phyloP scores from a whole-genome alignment of 2,888 invertebrate species.

The Amphipoea lucens region DNA sequence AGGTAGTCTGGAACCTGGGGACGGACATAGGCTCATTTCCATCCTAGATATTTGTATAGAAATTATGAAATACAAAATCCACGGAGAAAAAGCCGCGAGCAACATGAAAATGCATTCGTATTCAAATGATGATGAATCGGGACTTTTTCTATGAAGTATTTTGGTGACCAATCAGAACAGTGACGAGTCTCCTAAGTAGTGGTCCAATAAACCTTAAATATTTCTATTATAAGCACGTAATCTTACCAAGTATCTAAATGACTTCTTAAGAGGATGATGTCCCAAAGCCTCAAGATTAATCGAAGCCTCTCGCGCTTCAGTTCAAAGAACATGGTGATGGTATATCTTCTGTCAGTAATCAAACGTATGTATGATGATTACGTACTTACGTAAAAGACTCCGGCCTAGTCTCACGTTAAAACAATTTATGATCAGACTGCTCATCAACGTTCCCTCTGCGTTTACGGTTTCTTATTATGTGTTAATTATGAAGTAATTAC shows the following conservation, averaged over 20 bases:
- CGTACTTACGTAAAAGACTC: conserved; percentile 1
- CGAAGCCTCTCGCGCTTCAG: background rate
- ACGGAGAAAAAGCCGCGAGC: no score
- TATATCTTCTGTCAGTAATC: conserved; percentile 13
- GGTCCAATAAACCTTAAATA: background rate
- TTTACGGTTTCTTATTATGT: conserved; percentile 56
- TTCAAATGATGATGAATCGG: no score
- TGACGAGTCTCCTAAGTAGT: background rate
- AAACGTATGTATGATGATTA: conserved; percentile 6
- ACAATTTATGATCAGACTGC: conserved; percentile 59
- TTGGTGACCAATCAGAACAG: background rate
- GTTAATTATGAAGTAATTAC: conserved; percentile 65
- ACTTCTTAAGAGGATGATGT: background rate
- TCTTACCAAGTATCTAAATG: background rate
- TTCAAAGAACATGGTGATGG: conserved; percentile 11
- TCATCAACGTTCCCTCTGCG: conserved; percentile 48
- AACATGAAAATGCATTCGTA: no score
- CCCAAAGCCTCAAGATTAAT: background rate
- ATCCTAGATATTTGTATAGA: background rate
- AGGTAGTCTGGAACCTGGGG: background rate
- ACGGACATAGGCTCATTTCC: no score
- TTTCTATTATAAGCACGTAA: background rate
- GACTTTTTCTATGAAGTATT: background rate
- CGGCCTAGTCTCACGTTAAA: conserved; percentile 43
- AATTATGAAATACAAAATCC: background rate